Evolutionary conservation across 2,888 invertebrate species (phyloP).

Genomic region (Orthosia incerta): DNA sequence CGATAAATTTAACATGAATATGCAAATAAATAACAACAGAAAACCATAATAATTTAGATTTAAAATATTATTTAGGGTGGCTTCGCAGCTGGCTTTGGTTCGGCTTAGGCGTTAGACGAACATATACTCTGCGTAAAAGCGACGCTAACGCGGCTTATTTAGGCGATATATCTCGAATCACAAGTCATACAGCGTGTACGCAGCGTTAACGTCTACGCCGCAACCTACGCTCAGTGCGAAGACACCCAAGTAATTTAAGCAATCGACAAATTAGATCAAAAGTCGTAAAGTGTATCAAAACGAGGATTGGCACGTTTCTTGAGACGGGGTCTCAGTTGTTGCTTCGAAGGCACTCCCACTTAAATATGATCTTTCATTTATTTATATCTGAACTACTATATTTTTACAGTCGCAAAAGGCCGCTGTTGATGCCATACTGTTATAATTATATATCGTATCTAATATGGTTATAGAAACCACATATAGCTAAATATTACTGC

Average conservation of each 20-base stretch:
- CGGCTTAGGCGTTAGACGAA: background rate
- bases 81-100: background rate
- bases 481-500: conserved; percentile 23
- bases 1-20: conserved; percentile 16
- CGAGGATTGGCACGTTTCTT: conserved; percentile 55
- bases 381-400: conserved; percentile 50
- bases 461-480: conserved; percentile 32
- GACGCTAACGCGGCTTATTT: background rate
- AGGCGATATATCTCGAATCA: background rate
- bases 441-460: conserved; percentile 40
- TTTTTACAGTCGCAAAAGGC: conserved; percentile 56
- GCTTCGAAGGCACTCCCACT: conserved; percentile 62
- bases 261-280: conserved; percentile 1
- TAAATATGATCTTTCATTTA: conserved; percentile 45
- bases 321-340: conserved; percentile 44
- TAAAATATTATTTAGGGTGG: background rate
- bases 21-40: conserved; percentile 36
- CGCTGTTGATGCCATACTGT: conserved; percentile 57
- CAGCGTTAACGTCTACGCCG: background rate
- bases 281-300: conserved; percentile 48
- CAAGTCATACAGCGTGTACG: background rate
- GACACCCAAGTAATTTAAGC: conserved; percentile 17
- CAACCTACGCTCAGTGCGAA: conserved; percentile 4
- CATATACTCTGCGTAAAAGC: background rate
- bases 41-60: conserved; percentile 1